Evolutionary conservation across 1,140 invertebrate species (phyloP).

Genomic region (Drosophila eugracilis): DNA sequence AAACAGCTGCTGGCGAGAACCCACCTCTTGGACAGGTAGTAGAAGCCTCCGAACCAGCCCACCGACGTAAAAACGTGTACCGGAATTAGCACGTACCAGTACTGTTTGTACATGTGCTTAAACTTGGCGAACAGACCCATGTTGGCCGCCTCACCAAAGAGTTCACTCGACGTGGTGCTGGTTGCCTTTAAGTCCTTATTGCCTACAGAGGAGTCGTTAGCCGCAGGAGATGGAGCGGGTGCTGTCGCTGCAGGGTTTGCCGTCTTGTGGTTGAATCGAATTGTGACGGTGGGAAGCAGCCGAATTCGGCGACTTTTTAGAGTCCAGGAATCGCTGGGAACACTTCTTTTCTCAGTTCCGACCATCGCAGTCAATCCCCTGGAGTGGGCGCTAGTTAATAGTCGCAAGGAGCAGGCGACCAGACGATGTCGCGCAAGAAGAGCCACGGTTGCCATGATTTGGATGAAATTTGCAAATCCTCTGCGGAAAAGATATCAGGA

Average conservation of each 20-base stretch:
- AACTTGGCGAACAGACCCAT: conserved; percentile 91
- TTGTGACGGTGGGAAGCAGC: background rate
- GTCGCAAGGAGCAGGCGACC: conserved; percentile 16
- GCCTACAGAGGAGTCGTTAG: background rate
- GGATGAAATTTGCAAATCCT: background rate
- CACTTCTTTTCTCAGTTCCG: background rate
- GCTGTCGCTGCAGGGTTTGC: background rate
- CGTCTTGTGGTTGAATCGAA: conserved; percentile 26
- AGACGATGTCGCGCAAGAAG: conserved; percentile 25
- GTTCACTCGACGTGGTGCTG: conserved; percentile 55
- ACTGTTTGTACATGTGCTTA: conserved; percentile 96
- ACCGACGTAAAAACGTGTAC: conserved; percentile 95
- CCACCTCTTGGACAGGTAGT: conserved; percentile 94
- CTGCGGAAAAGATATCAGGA: too few relatives aligned
- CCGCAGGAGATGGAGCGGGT: background rate
- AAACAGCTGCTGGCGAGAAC: background rate
- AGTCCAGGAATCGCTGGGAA: background rate
- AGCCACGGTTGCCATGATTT: conserved; percentile 29
- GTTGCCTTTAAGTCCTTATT: conserved; percentile 51
- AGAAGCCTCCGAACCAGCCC: conserved; percentile 94
- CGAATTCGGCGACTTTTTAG: background rate
- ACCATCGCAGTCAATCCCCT: conserved; percentile 13
- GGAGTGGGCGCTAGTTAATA: background rate
- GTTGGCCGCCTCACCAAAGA: conserved; percentile 78
- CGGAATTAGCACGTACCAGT: conserved; percentile 96